Percentiles rank a stretch among this genome's conserved stretches.
Evolutionary conservation across 2,797 vertebrate species (phyloP).

Genomic region (Pipistrellus kuhlii): DNA sequence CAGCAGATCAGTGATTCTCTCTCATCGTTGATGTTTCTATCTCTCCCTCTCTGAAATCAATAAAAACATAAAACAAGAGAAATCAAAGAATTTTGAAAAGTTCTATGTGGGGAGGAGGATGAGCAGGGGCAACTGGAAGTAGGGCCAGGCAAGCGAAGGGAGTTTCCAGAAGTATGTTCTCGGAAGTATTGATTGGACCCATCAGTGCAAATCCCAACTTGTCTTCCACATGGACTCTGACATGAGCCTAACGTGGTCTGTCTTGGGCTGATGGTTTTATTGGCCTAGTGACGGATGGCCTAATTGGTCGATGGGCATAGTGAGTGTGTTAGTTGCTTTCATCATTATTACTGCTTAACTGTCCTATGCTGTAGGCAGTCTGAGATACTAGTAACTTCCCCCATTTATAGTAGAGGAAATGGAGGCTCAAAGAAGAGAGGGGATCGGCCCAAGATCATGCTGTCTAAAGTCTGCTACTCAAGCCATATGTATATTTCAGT

Average conservation of each 20-base stretch:
- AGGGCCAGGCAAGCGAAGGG: neutral
- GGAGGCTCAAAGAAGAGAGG: neutral
- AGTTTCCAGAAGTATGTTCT: neutral
- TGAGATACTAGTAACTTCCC: neutral
- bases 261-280: neutral
- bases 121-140: neutral
- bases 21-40: too few relatives aligned
- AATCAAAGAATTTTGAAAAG: constrained; percentile 73
- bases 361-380: neutral
- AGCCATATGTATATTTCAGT: neutral
- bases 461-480: neutral
- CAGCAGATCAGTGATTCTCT: too few relatives aligned
- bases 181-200: neutral
- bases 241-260: neutral
- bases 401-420: neutral
- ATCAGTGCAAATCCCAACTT: neutral
- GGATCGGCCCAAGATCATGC: neutral
- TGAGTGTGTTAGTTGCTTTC: neutral
- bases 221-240: neutral
- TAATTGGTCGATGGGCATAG: neutral
- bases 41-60: too few relatives aligned
- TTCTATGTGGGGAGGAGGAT: neutral
- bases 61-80: neutral
- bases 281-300: neutral
- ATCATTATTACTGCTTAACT: neutral